A percentile compares a stretch with the other conserved stretches of the same genome.
phyloP scores from a whole-genome alignment of 1,140 invertebrate genomes.

The Venturia canescens region DNA sequence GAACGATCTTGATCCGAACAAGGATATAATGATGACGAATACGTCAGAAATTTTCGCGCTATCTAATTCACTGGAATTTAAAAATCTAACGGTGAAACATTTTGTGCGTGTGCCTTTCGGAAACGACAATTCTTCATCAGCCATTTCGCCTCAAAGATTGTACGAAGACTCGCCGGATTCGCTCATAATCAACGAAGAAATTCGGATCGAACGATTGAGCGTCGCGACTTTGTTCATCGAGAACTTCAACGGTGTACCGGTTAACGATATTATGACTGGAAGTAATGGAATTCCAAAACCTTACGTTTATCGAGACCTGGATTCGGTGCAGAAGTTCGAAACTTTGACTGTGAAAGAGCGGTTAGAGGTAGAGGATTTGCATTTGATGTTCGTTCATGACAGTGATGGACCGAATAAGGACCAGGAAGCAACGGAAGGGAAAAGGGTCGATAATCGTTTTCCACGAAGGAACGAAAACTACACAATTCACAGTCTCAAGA shows the following conservation, averaged over 20 bases:
- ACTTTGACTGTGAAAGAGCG: constrained; percentile 37
- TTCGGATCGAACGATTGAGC: constrained; percentile 53
- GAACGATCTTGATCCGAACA: constrained; percentile 55
- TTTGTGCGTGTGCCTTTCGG: neutral
- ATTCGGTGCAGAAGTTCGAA: constrained; percentile 22
- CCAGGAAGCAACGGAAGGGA: neutral
- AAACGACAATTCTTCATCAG: neutral
- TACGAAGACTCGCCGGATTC: constrained; percentile 46
- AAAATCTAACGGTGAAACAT: constrained; percentile 51
- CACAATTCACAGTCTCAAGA: constrained; percentile 32
- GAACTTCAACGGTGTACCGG: constrained; percentile 56
- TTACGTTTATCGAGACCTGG: neutral
- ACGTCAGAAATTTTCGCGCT: constrained; percentile 45
- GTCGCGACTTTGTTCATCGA: constrained; percentile 51
- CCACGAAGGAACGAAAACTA: constrained; percentile 33
- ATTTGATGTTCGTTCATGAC: constrained; percentile 41
- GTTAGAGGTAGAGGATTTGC: constrained; percentile 49
- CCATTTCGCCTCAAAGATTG: neutral
- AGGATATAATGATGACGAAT: constrained; percentile 62
- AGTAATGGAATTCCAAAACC: neutral
- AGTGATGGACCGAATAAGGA: neutral
- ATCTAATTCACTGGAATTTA: constrained; percentile 56
- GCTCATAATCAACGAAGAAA: constrained; percentile 35
- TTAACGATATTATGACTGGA: constrained; percentile 52
- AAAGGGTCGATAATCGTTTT: neutral